Base-by-base conservation (phyloP, 1,140 invertebrate species). In the Fopius arisanus region DNA sequence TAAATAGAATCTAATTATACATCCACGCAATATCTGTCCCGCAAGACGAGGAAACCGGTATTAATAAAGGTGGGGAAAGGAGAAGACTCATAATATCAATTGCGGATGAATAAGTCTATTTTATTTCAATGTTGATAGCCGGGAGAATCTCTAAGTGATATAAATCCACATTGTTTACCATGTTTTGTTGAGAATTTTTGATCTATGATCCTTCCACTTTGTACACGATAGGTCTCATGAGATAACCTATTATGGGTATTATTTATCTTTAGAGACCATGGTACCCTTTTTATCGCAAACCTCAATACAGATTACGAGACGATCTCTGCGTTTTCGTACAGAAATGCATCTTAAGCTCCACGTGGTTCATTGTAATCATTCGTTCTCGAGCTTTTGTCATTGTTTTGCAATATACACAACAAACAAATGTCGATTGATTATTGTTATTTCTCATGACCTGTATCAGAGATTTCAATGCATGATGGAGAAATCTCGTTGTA, bases 1-100 rank as follows among this genome's bases (percentile, higher is more conserved):
- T 65, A 65, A 65, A 65, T 65, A 65, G 62, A 65, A 65, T 65
- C 28, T 65, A 31, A 65, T 33, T 65, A 31, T 65, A 65, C 29
- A 29, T 65, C 33, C 29, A 65, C 16, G 62, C 29, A 65, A 33
- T 31, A 65, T 33, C n/a, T 19, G n/a, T 31, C 19, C 54, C 54
- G 54, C 54, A 59, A 59, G 19, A 59, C 10, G 9, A 3, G n/a
- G 26, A 59, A 59, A 59, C 54, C 54, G 54, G 54, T 59, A 59
- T 26, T 59, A 19, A 48, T 19, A 48, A 16, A 48, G n/a, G 16
- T 48, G 16, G 16, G 16, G 16, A 48, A 48, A 48, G 43, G 43
- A 6, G 33, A 48, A n/a, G 43, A n/a, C 10, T 28, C 54, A 59
- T 26, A 59, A 59, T 28, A 59, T 59, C 23, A 23, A 59, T 59